Percentiles rank a stretch among this genome's conserved stretches.
Evolutionary conservation across 2,888 invertebrate species (phyloP).

Genomic region (Barypeithes pellucidus): DNA sequence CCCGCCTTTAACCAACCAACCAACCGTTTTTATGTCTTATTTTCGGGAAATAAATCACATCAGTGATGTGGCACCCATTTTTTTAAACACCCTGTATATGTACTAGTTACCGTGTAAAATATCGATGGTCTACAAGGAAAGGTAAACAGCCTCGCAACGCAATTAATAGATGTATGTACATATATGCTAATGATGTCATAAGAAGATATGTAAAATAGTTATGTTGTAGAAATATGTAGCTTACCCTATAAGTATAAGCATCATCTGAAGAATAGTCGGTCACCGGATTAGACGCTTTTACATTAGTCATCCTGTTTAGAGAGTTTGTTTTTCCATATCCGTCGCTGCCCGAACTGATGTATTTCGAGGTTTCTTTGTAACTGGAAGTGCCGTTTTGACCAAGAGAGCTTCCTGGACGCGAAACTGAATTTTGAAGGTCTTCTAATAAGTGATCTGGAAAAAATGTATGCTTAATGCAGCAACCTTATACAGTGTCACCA

Average conservation of each 20-base stretch:
- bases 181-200: too few relatives aligned
- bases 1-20: too few relatives aligned
- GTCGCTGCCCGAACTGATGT: constrained; percentile 61
- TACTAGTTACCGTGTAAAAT: too few relatives aligned
- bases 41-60: too few relatives aligned
- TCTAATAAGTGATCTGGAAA: constrained; percentile 68
- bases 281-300: constrained; percentile 67
- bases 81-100: too few relatives aligned
- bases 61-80: too few relatives aligned
- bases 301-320: constrained; percentile 64
- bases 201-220: not conserved
- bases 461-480: constrained; percentile 4
- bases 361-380: constrained; percentile 58
- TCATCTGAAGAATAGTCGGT: constrained; percentile 69
- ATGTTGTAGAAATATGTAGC: constrained; percentile 16
- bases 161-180: too few relatives aligned
- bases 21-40: too few relatives aligned
- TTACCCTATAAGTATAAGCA: constrained; percentile 67
- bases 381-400: constrained; percentile 59
- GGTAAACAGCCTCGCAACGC: too few relatives aligned
- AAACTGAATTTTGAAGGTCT: constrained; percentile 70
- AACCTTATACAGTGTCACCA: too few relatives aligned
- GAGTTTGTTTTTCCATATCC: constrained; percentile 63
- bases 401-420: constrained; percentile 66
- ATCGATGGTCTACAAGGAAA: too few relatives aligned